Conservation (phyloP, 2,113 vertebrate species). For the Pseudorectes ferrugineus region DNA sequence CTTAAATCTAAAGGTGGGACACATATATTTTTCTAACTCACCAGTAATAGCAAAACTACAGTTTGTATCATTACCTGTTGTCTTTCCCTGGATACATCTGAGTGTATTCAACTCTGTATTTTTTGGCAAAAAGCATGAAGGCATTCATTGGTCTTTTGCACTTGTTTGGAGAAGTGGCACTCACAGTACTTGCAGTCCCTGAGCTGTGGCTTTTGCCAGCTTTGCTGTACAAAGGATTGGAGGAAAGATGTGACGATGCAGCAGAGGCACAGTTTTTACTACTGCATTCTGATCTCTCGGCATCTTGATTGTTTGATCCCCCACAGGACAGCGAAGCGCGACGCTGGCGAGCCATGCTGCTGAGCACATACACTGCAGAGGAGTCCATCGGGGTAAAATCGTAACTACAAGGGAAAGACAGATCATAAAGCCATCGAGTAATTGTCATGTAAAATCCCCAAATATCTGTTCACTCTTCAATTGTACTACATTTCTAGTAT, state of each 20-base stretch:
- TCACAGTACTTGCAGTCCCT: slow-evolving; percentile 84
- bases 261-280: slow-evolving; percentile 77
- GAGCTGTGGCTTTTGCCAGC: slow-evolving; percentile 87
- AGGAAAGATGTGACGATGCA: slow-evolving; percentile 78
- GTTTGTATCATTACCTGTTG: slow-evolving; percentile 84
- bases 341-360: slow-evolving; percentile 97
- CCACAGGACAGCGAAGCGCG: slow-evolving; percentile 89
- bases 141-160: slow-evolving; percentile 99
- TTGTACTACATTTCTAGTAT: not conserved
- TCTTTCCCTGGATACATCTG: slow-evolving; percentile 99
- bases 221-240: slow-evolving; percentile 77
- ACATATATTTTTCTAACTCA: not conserved
- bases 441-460: not conserved
- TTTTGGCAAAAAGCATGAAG: slow-evolving; percentile 99
- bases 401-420: slow-evolving; percentile 75
- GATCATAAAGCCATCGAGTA: not conserved
- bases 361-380: slow-evolving; percentile 96
- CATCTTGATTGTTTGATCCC: slow-evolving; percentile 83
- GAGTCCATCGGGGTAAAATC: slow-evolving; percentile 98
- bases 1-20: not conserved
- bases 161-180: slow-evolving; percentile 89
- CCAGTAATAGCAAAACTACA: not conserved
- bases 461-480: not conserved
- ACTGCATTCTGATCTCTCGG: slow-evolving; percentile 82
- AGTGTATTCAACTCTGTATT: slow-evolving; percentile 98